Evolutionary conservation across 2,797 vertebrate genomes (phyloP).

Genomic region (Pantherophis alleghaniensis): DNA sequence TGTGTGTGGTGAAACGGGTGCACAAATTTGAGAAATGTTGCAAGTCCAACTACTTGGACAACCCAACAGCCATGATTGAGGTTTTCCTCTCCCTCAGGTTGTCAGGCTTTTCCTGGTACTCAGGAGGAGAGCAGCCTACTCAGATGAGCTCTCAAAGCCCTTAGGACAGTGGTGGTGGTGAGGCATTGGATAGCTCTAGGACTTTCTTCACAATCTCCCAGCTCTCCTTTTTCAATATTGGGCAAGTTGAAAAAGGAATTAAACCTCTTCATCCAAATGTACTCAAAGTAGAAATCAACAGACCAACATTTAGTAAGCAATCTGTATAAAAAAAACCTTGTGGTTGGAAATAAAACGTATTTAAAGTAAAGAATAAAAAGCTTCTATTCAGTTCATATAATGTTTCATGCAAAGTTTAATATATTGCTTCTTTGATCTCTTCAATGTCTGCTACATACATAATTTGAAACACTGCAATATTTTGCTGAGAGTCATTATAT

Average conservation of each 20-base stretch:
- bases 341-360: not conserved
- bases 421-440: not conserved
- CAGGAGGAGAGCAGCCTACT: not conserved
- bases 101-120: not conserved
- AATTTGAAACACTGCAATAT: constrained; percentile 2
- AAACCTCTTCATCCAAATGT: not conserved
- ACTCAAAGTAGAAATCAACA: not conserved
- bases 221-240: not conserved
- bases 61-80: not conserved
- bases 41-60: not conserved
- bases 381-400: not conserved
- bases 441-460: not conserved
- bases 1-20: not conserved
- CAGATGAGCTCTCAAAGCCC: not conserved
- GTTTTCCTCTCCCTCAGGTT: not conserved
- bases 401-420: not conserved
- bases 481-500: not conserved
- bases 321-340: not conserved
- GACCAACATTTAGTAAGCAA: not conserved
- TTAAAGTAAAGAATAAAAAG: not conserved
- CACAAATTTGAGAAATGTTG: not conserved
- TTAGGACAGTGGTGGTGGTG: not conserved
- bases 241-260: not conserved
- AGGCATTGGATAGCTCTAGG: not conserved
- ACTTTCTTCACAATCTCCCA: not conserved